Conservation (phyloP, 1,140 invertebrate species). For the Andricus grossulariae region DNA sequence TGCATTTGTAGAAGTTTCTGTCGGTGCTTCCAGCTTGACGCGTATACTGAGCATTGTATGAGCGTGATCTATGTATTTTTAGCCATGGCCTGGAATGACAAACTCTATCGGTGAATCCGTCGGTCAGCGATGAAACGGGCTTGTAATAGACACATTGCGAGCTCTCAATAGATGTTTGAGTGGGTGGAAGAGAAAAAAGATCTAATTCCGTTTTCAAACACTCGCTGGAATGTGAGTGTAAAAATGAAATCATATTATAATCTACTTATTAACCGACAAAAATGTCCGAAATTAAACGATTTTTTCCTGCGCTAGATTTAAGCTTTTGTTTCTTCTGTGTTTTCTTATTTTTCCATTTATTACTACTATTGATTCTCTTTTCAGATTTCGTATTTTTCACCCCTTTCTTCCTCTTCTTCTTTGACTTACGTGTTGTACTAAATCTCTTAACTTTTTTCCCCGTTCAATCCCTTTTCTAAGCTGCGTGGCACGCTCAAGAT, state of each 20-base stretch:
- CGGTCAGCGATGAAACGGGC: conserved; percentile 64
- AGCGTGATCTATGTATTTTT: conserved; percentile 67
- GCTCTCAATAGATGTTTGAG: conserved; percentile 68
- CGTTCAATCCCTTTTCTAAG: too few relatives aligned
- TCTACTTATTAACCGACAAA: conserved; percentile 30
- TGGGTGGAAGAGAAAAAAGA: conserved; percentile 69
- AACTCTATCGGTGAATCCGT: conserved; percentile 70
- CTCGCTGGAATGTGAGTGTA: conserved; percentile 51
- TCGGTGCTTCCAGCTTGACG: conserved; percentile 49
- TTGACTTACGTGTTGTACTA: too few relatives aligned
- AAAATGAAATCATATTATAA: conserved; percentile 40
- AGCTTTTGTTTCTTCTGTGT: conserved; percentile 18
- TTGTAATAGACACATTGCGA: conserved; percentile 67
- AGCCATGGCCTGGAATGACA: conserved; percentile 60
- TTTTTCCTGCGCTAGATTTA: conserved; percentile 16
- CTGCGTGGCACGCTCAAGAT: too few relatives aligned
- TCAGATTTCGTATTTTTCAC: background rate
- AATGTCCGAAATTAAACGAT: conserved; percentile 34
- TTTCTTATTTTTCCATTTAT: conserved; percentile 20
- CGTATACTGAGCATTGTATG: conserved; percentile 61
- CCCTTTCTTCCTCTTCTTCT: background rate
- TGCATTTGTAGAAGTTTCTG: too few relatives aligned
- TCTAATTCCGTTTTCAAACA: conserved; percentile 67
- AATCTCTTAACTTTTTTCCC: too few relatives aligned
- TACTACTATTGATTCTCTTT: too few relatives aligned